A percentile compares a stretch with the other conserved stretches of the same genome.
phyloP scores from a whole-genome alignment of 2,888 invertebrate species.

The Andricus curvator region DNA sequence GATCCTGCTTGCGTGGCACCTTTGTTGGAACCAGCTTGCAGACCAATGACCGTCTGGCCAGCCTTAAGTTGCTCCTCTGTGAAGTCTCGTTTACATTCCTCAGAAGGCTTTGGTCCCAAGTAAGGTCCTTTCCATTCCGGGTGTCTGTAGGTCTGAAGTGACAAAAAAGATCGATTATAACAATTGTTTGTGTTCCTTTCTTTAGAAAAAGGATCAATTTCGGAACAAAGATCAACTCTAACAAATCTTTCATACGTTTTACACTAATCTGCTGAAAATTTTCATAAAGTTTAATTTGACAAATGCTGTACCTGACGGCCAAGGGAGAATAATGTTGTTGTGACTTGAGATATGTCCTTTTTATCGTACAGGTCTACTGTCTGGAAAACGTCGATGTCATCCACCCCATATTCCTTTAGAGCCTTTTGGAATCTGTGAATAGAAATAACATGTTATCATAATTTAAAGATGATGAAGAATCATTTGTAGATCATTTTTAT shows the following conservation, averaged over 20 bases:
- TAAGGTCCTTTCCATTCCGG: constrained; percentile 91
- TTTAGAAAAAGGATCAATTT: neutral
- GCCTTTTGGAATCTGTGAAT: constrained; percentile 90
- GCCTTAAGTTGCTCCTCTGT: constrained; percentile 94
- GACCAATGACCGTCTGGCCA: constrained; percentile 93
- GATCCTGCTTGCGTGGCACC: constrained; percentile 95
- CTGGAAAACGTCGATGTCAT: constrained; percentile 96
- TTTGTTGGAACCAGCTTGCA: constrained; percentile 98
- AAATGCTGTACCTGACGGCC: constrained; percentile 85
- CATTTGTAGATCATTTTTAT: too few relatives aligned
- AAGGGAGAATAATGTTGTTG: constrained; percentile 91
- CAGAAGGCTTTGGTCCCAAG: constrained; percentile 96
- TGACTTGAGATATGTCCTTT: constrained; percentile 92
- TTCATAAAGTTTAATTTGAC: neutral
- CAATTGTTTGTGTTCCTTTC: too few relatives aligned
- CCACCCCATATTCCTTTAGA: constrained; percentile 91
- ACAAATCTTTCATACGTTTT: neutral
- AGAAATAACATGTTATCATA: neutral
- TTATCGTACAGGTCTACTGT: constrained; percentile 98
- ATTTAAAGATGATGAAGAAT: neutral
- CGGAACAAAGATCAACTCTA: neutral
- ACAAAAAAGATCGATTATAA: neutral
- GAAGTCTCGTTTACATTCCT: constrained; percentile 96
- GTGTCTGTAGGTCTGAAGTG: constrained; percentile 88
- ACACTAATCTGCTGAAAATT: neutral